A percentile compares a stretch with the other conserved stretches of the same genome.
phyloP scores from a whole-genome alignment of 2,113 vertebrate genomes.

The Halcyon malimbica region DNA sequence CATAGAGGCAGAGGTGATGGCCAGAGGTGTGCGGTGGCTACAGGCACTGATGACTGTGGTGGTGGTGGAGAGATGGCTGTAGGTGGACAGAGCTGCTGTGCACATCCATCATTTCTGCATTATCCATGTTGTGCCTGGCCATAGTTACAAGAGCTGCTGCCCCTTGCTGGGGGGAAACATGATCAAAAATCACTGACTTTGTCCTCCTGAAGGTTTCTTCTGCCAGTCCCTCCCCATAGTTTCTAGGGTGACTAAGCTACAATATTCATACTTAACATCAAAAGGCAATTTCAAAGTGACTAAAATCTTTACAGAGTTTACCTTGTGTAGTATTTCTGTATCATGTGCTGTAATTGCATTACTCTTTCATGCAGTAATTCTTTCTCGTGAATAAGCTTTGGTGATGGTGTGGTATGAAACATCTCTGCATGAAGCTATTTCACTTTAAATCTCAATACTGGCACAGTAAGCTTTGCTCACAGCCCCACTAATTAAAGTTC shows the following conservation, averaged over 20 bases:
- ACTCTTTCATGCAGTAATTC: not conserved
- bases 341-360: not conserved
- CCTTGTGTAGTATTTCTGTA: not conserved
- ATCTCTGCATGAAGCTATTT: not conserved
- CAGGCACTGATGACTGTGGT: rapidly evolving
- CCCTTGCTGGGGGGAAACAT: not conserved
- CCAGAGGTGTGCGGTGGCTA: rapidly evolving
- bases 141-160: not conserved
- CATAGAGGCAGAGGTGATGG: not conserved
- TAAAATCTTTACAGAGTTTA: not conserved
- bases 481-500: not conserved
- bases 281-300: not conserved
- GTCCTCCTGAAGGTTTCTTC: not conserved
- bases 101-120: not conserved
- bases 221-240: not conserved
- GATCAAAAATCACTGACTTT: not conserved
- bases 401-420: not conserved
- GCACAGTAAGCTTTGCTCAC: not conserved
- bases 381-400: not conserved
- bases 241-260: not conserved
- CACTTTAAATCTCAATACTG: not conserved
- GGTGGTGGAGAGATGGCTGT: rapidly evolving
- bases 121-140: not conserved
- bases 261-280: not conserved
- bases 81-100: not conserved